Conservation (phyloP, 2,113 vertebrate genomes). For the Cryptotis parvus region DNA sequence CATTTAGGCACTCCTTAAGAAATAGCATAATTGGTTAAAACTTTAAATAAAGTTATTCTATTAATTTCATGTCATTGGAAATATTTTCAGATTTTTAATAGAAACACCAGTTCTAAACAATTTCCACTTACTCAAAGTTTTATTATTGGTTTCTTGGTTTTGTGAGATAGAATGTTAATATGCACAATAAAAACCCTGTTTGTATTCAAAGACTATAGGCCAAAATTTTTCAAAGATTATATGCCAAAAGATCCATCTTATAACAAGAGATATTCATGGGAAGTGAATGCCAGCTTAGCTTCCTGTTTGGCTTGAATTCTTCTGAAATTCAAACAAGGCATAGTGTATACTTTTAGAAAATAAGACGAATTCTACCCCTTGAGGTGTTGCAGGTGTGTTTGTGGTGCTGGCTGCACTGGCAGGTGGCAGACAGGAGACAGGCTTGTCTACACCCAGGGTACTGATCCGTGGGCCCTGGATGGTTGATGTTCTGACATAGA, state of each 20-base stretch:
- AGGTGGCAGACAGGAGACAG: too few relatives aligned
- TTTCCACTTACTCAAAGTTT: slow-evolving; percentile 5
- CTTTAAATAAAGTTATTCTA: neutral
- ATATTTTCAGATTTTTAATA: slow-evolving; percentile 28
- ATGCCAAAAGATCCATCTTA: neutral
- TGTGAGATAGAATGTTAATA: slow-evolving; percentile 7
- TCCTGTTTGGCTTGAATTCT: slow-evolving; percentile 25
- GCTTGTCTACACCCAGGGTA: too few relatives aligned
- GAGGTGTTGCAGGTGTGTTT: too few relatives aligned
- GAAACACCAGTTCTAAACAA: slow-evolving; percentile 39
- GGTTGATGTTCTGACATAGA: too few relatives aligned
- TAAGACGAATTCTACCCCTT: too few relatives aligned
- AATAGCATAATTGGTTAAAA: neutral
- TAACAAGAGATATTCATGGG: neutral
- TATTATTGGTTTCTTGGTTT: slow-evolving; percentile 20
- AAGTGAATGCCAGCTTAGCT: slow-evolving; percentile 6
- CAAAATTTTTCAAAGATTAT: neutral
- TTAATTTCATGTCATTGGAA: neutral
- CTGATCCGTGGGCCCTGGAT: too few relatives aligned
- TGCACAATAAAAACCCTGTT: slow-evolving; percentile 17
- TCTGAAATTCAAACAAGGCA: neutral
- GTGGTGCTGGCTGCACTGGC: too few relatives aligned
- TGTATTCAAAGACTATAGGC: neutral
- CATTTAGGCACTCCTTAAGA: neutral
- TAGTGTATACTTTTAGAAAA: neutral